phyloP scores from a whole-genome alignment of 2,888 invertebrate species.

The Tetramorium bicarinatum region DNA sequence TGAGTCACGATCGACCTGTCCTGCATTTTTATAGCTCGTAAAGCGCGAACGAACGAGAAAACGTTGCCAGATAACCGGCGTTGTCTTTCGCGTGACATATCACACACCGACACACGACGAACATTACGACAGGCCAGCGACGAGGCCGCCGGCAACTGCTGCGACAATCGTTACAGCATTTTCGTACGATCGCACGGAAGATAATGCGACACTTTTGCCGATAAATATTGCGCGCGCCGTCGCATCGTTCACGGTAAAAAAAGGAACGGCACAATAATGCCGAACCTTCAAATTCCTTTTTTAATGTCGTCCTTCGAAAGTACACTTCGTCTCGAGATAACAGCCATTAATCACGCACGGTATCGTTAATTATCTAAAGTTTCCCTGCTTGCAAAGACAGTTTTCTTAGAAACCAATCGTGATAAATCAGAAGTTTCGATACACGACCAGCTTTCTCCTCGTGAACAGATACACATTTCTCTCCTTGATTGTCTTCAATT shows the following conservation, averaged over 20 bases:
- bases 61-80: slow-evolving; percentile 28
- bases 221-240: not conserved
- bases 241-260: not conserved
- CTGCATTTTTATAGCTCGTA: slow-evolving; percentile 48
- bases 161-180: not conserved
- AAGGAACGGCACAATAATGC: slow-evolving; percentile 6
- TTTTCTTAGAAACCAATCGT: slow-evolving; percentile 16
- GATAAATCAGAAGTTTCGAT: slow-evolving; percentile 8
- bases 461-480: not conserved
- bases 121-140: not conserved
- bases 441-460: not conserved
- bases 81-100: slow-evolving; percentile 16
- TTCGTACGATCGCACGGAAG: slow-evolving; percentile 18
- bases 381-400: not conserved
- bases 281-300: not conserved
- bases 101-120: not conserved
- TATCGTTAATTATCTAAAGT: slow-evolving; percentile 38
- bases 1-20: slow-evolving; percentile 29
- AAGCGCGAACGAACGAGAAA: slow-evolving; percentile 31
- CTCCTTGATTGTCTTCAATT: not conserved
- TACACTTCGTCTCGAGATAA: slow-evolving; percentile 19
- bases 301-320: not conserved
- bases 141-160: not conserved
- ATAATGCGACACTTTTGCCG: slow-evolving; percentile 25
- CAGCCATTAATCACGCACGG: slow-evolving; percentile 17